phyloP scores from a whole-genome alignment of 1,140 invertebrate species.

The Trypoxylus dichotomus region DNA sequence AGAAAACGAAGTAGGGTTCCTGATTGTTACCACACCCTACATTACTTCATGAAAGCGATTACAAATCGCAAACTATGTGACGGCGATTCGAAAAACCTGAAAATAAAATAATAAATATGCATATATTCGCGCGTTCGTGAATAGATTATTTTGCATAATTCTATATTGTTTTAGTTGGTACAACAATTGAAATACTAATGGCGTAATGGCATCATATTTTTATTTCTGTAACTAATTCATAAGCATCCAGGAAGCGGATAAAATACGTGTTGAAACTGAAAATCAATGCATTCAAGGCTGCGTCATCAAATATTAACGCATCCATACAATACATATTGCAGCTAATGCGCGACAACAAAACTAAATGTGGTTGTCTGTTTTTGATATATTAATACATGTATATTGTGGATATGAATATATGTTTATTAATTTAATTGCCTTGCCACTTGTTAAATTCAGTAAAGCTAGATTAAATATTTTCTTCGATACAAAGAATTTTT shows the following conservation, averaged over 20 bases:
- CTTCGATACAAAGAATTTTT: no score
- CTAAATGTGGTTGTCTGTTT: background rate
- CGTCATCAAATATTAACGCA: background rate
- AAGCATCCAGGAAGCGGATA: background rate
- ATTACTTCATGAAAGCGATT: no score
- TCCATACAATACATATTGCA: background rate
- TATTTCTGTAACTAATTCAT: conserved; percentile 4
- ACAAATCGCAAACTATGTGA: no score
- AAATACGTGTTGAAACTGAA: background rate
- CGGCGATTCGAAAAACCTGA: no score
- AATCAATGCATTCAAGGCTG: background rate
- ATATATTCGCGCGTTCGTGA: no score
- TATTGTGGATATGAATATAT: background rate
- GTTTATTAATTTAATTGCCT: no score
- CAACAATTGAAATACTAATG: background rate
- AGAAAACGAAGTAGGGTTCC: no score
- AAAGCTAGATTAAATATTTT: no score
- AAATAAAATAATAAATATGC: no score
- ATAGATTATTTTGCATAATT: no score
- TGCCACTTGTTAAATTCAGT: no score
- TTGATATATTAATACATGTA: background rate
- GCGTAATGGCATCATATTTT: background rate
- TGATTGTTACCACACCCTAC: no score
- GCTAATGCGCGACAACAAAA: background rate
- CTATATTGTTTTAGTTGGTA: background rate